These are phyloP conservation scores for Cryptophagus acutangulus DNA, from an alignment of 2,888 invertebrate species.

Conservation along the genomic window DNA sequence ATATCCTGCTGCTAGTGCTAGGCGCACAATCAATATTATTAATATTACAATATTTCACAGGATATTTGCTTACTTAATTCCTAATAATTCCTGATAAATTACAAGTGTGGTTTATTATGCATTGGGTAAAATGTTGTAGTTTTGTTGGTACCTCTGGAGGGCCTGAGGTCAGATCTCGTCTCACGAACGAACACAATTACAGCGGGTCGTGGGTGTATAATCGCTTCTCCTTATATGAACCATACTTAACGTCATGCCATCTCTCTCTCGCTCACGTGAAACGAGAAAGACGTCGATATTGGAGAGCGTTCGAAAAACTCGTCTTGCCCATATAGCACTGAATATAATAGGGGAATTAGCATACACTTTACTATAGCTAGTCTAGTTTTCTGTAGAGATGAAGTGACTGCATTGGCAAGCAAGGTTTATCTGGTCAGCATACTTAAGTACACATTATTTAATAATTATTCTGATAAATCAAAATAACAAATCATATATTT, in stretches of 20 bases:
- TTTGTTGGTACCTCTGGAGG: constrained; percentile 41
- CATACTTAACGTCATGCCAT: constrained; percentile 28
- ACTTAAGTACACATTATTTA: constrained; percentile 48
- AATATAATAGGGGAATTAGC: constrained; percentile 50
- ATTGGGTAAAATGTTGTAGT: constrained; percentile 23
- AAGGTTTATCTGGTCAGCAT: constrained; percentile 31
- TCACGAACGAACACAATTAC: constrained; percentile 49
- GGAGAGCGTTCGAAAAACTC: constrained; percentile 20
- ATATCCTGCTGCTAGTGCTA: too few species aligned
- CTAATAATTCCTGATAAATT: too few species aligned
- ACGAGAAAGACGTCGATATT: constrained; percentile 21
- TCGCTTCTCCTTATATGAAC: constrained; percentile 42
- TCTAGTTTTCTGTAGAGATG: constrained; percentile 20
- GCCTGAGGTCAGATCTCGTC: constrained; percentile 46
- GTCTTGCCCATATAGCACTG: constrained; percentile 47
- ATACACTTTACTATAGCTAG: constrained; percentile 40
- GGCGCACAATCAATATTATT: too few species aligned
- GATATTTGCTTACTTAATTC: too few species aligned
- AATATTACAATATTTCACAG: too few species aligned
- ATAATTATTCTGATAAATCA: constrained; percentile 52
- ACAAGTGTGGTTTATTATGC: too few species aligned
- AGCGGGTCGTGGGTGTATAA: constrained; percentile 48
- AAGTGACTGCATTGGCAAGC: constrained; percentile 11
- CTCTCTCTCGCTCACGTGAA: constrained; percentile 26
- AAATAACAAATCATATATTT: constrained; percentile 49